A percentile compares a stretch with the other conserved stretches of the same genome.
Conservation (phyloP, 2,888 invertebrate species). For the Andrena haemorrhoa region DNA sequence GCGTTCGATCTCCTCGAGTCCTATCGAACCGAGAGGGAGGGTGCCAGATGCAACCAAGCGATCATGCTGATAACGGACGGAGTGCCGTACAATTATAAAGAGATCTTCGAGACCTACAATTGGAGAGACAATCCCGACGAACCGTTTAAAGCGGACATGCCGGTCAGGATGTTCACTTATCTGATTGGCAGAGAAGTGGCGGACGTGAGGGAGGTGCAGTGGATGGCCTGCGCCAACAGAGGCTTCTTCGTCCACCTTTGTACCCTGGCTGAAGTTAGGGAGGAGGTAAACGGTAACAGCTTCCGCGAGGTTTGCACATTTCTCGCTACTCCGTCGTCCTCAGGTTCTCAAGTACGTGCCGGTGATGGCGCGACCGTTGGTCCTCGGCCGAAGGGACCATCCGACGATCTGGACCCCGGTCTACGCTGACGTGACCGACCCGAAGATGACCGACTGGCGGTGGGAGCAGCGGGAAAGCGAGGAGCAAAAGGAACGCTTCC, state of each 20-base stretch:
- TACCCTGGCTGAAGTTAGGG: conserved; percentile 98
- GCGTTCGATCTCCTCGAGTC: conserved; percentile 95
- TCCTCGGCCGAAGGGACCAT: conserved; percentile 92
- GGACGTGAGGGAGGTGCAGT: conserved; percentile 96
- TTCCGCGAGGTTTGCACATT: neutral
- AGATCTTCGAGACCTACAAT: conserved; percentile 96
- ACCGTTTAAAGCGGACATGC: conserved; percentile 86
- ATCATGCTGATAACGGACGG: conserved; percentile 99
- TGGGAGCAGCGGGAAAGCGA: conserved; percentile 94
- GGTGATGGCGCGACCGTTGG: conserved; percentile 98
- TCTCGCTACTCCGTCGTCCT: neutral
- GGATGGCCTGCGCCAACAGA: conserved; percentile 99
- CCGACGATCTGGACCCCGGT: conserved; percentile 99
- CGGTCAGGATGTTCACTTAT: conserved; percentile 98
- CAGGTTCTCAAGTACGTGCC: conserved; percentile 95
- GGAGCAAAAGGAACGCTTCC: conserved; percentile 91
- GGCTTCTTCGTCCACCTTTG: conserved; percentile 98
- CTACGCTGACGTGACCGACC: conserved; percentile 96
- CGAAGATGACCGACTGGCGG: conserved; percentile 95
- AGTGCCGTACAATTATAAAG: conserved; percentile 96
- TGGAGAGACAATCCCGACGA: conserved; percentile 89
- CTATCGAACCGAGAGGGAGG: conserved; percentile 88
- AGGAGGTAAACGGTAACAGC: conserved; percentile 88
- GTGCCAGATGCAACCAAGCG: conserved; percentile 93
- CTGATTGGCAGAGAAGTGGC: conserved; percentile 96